These are phyloP conservation scores for Dromius quadrimaculatus DNA, from an alignment of 2,888 invertebrate species.

Conservation along the genomic window DNA sequence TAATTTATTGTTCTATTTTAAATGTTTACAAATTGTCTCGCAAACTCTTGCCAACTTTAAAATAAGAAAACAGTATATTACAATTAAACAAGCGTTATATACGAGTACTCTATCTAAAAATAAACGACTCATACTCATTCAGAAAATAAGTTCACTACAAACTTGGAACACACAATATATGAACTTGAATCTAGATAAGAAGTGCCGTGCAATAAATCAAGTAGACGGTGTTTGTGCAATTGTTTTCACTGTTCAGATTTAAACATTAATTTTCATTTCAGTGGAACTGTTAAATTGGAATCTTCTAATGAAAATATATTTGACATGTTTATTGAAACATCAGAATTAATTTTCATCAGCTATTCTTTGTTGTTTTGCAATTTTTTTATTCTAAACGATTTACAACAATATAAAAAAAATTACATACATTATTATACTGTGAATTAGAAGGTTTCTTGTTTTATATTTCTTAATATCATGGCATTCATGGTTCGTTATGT, in stretches of 20 bases:
- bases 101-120: slow-evolving; percentile 12
- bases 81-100: slow-evolving; percentile 1
- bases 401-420: too few relatives aligned
- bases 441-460: too few relatives aligned
- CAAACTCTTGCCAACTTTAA: slow-evolving; percentile 13
- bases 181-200: slow-evolving; percentile 9
- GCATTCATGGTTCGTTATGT: too few relatives aligned
- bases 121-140: slow-evolving; percentile 9
- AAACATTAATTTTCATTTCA: slow-evolving; percentile 6
- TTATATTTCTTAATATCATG: too few relatives aligned
- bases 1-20: too few relatives aligned
- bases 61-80: slow-evolving; percentile 14
- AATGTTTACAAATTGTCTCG: slow-evolving; percentile 1
- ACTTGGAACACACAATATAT: slow-evolving; percentile 1
- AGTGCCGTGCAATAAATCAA: slow-evolving; percentile 12
- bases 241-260: background rate
- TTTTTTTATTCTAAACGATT: too few relatives aligned
- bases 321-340: slow-evolving; percentile 7
- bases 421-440: too few relatives aligned
- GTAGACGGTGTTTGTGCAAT: slow-evolving; percentile 2
- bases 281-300: background rate
- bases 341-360: background rate
- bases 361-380: too few relatives aligned
- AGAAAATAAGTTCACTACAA: slow-evolving; percentile 3
- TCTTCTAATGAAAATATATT: slow-evolving; percentile 19